Conservation (phyloP, 2,113 vertebrate genomes). For the Mystacornis crossleyi region DNA sequence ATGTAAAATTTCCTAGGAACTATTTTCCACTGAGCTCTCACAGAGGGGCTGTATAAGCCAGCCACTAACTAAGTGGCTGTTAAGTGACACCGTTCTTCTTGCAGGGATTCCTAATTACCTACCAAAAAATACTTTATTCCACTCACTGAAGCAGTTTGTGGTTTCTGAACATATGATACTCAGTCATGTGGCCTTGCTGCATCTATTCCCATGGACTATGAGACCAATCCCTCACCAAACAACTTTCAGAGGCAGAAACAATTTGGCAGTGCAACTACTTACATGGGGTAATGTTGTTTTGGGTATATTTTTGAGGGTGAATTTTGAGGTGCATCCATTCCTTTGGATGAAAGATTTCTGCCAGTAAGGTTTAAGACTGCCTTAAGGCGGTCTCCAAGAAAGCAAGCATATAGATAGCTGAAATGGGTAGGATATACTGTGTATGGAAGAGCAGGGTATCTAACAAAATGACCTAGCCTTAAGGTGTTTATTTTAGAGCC, state of each 20-base stretch:
- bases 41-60: neutral
- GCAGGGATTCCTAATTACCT: neutral
- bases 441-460: neutral
- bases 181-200: neutral
- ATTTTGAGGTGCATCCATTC: neutral
- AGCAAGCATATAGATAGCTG: neutral
- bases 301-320: neutral
- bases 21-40: neutral
- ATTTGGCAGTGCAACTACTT: neutral
- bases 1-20: neutral
- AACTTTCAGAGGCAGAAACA: neutral
- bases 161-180: neutral
- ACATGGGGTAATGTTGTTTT: neutral
- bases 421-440: neutral
- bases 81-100: neutral
- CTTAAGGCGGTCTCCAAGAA: neutral
- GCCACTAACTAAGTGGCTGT: neutral
- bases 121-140: neutral
- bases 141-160: neutral
- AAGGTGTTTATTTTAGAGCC: neutral
- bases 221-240: neutral
- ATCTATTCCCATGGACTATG: neutral
- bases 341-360: neutral
- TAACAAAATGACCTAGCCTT: neutral
- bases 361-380: neutral